These are phyloP conservation scores for Alethe diademata DNA, from an alignment of 2,113 vertebrate genomes.

Conservation along the genomic window DNA sequence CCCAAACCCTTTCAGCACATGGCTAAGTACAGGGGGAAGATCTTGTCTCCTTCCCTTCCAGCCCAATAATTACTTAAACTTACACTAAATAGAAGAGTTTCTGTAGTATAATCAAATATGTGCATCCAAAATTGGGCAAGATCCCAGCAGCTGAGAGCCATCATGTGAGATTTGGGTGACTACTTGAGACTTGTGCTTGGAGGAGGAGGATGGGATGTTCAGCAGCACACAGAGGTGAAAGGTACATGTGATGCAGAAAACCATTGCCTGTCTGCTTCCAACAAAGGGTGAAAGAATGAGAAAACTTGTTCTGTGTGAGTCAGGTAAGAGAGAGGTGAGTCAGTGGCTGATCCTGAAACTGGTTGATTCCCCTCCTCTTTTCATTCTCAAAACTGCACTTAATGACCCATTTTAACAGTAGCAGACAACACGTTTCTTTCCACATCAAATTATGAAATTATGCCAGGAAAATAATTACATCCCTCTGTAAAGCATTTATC, in stretches of 20 bases:
- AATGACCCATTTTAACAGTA: not conserved
- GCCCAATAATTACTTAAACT: not conserved
- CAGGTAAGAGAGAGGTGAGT: not conserved
- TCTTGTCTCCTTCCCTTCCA: not conserved
- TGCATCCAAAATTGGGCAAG: not conserved
- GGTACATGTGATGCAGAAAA: rapidly evolving
- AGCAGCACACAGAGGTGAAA: not conserved
- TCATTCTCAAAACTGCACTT: not conserved
- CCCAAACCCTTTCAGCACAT: not conserved
- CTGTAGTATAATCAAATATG: not conserved
- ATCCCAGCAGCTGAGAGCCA: not conserved
- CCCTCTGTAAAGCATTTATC: not conserved
- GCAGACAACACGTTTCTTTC: not conserved
- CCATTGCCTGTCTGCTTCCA: not conserved
- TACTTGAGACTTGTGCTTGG: not conserved
- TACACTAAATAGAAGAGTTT: not conserved
- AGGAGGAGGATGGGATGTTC: not conserved
- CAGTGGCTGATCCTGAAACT: not conserved
- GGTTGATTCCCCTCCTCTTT: not conserved
- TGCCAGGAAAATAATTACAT: not conserved
- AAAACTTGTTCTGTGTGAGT: not conserved
- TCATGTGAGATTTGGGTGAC: not conserved
- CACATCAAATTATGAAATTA: not conserved
- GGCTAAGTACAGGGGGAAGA: not conserved
- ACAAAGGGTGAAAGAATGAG: not conserved